Evolutionary conservation across 2,797 vertebrate genomes (phyloP).

Genomic region (Hylomyscus alleni): DNA sequence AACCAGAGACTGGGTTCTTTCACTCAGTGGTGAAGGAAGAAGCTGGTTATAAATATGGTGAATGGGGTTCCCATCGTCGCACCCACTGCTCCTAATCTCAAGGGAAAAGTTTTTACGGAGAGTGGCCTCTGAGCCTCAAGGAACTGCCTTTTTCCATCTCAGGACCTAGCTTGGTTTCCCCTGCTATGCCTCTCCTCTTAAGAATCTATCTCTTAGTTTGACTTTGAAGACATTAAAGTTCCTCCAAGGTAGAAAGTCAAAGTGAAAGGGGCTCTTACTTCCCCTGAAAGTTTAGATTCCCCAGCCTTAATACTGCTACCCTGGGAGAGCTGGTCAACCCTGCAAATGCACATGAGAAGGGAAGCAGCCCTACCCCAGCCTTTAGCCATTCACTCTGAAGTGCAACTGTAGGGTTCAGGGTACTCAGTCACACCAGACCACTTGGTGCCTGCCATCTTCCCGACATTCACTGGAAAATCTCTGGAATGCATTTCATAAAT

Average conservation of each 20-base stretch:
- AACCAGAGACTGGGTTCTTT: background rate
- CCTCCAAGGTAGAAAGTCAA: background rate
- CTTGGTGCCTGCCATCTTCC: background rate
- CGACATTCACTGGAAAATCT: conserved; percentile 51
- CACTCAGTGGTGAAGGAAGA: background rate
- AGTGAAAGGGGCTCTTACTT: background rate
- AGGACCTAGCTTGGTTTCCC: background rate
- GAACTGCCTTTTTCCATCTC: background rate
- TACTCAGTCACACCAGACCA: conserved; percentile 6
- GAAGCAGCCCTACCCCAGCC: background rate
- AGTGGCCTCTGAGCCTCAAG: background rate
- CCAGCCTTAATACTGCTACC: background rate
- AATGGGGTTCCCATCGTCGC: background rate
- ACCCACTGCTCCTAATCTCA: background rate
- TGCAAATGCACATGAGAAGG: background rate
- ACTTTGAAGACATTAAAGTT: background rate
- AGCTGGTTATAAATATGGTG: background rate
- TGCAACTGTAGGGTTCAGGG: background rate
- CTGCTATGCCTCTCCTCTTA: background rate
- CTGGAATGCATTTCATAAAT: conserved; percentile 52
- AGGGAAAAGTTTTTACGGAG: background rate
- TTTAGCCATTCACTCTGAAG: background rate
- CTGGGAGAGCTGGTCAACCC: background rate
- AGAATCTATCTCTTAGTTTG: background rate
- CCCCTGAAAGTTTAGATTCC: background rate